Evolutionary conservation across 1,140 invertebrate species (phyloP), one percentile per base, ranked within the genome.

Genomic region (Diploscapter pachys): DNA sequence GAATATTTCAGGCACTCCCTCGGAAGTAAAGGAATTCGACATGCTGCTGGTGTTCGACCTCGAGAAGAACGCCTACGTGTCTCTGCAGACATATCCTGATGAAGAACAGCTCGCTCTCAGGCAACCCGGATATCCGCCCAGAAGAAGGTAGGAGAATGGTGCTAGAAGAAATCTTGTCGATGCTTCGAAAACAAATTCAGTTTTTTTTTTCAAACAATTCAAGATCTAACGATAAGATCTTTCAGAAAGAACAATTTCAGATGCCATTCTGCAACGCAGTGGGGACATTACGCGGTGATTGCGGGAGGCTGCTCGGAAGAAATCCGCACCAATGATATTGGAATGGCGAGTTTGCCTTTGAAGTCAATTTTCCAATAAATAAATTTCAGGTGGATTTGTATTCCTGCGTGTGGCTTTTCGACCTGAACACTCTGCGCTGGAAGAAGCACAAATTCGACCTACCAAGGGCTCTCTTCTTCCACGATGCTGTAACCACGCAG

Each of bases 201-300:
- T 11, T 59, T 59, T 31, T 59, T 31, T 31, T 31, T 31, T 11
- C 9, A 11, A 31, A 59, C 9, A 59, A 59, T 11, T 0, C 31
- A 59, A 2, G 31, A 11, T 59, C 31, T 31, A 59, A 11, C 57
- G 9, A 31, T 11, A 9, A n/a, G n/a, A 59, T 59, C 57, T 59
- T 11, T 11, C 9, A 11, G 31, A 59, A 59, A 59, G 9, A 31
- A 59, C 57, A 31, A 31, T 9, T 61, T 57, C 13, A n/a, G 72
- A n/a, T 74, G 72, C 69, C 72, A 74, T 61, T 65, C 72, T 31
- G 31, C 69, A 5, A 55, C 31, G 13, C 72, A 63, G 4, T 53
- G 48, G 3, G 56, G 56, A 8, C 50, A 59, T 31, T 68, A 51
- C 31, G 65, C 69, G 4, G 63, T 74, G 9, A 55, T 74, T n/a